Base-by-base conservation (phyloP, 2,797 vertebrate species). In the Pristis pectinata region DNA sequence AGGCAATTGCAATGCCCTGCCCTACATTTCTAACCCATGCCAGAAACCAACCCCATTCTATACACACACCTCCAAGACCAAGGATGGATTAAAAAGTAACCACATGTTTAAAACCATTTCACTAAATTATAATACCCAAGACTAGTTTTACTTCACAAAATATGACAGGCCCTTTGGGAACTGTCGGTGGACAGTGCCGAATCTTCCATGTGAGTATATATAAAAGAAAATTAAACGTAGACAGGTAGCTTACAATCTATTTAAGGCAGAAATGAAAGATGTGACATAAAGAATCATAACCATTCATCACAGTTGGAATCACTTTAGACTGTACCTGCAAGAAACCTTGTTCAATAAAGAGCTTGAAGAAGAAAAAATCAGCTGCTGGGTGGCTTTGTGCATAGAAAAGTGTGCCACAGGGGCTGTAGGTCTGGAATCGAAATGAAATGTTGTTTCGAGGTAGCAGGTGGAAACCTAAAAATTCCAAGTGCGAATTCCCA, bases 401-500 rank as follows among this genome's bases (percentile, higher is more conserved):
- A 95, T 97, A 97, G 4, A 99, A 95, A 13, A 98, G 95, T 17
- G 97, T 97, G 95, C 98, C 98, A 34, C 96, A 95, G 22, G 95
- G 94, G 0, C 72, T 96, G 59, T 93, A 95, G 4, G 97, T 98
- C 95, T 97, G 97, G 95, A 99, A 98, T 96, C 97, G 96, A 95
- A 98, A 95, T 11, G 96, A 97, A 91, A 98, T 97, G 95, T 96
- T 97, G 95, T 97, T 98, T 95, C 97, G 94, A 27, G 93, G n/a
- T 2, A 95, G 95, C 80, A 98, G 97, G 96, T 96, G 95, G 94
- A 98, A 96, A 80, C 97, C 97, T 94, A 97, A 96, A 97, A 98
- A 98, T 96, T 98, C 97, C 96, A 98, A 95, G 95, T 97, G 98
- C 49, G 98, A 98, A 96, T 97, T 95, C 61, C 98, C 98, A 59